Conservation (phyloP, 2,888 invertebrate genomes). For the Dromius quadrimaculatus region DNA sequence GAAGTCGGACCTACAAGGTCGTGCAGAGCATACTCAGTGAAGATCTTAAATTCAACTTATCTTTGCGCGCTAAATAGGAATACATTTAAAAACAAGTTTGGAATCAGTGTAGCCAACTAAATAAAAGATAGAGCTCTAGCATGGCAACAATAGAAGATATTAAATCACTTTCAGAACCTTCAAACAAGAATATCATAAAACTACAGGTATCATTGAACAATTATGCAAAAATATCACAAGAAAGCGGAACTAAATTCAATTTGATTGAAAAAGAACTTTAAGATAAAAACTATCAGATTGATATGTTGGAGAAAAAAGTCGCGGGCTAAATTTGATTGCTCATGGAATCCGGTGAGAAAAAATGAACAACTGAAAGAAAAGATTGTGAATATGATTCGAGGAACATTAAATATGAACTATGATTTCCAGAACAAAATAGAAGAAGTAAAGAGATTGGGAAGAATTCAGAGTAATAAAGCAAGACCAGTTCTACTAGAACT, state of each 20-base stretch:
- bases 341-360: not conserved
- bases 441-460: not conserved
- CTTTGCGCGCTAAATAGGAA: no score
- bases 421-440: not conserved
- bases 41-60: no score
- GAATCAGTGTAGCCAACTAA: slow-evolving; percentile 8
- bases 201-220: not conserved
- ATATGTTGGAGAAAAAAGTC: not conserved
- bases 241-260: not conserved
- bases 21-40: no score
- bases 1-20: no score
- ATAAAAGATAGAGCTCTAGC: not conserved
- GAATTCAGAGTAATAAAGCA: not conserved
- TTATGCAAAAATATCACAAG: not conserved
- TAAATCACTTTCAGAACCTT: not conserved
- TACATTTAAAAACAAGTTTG: no score
- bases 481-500: not conserved
- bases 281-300: not conserved
- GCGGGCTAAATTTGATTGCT: not conserved
- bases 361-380: not conserved
- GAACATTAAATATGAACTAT: not conserved
- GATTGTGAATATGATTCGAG: not conserved
- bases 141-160: not conserved
- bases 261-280: not conserved
- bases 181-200: not conserved